These are phyloP conservation scores for Molorchus minor DNA, from an alignment of 2,888 invertebrate species.

Conservation along the genomic window DNA sequence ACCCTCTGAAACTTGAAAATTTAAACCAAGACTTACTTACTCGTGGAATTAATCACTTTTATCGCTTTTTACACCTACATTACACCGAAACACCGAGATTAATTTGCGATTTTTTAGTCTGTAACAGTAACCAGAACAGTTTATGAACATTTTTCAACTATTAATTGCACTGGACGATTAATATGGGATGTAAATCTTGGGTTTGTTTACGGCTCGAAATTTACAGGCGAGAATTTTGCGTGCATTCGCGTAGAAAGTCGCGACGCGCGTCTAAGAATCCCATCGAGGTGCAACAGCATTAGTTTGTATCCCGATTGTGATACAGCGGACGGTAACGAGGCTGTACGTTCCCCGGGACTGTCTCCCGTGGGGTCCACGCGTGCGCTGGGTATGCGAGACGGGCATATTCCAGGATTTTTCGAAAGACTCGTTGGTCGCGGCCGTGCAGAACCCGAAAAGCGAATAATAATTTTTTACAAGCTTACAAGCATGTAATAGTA, in stretches of 20 bases:
- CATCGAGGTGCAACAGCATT: neutral
- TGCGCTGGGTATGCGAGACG: constrained; percentile 30
- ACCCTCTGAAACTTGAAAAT: neutral
- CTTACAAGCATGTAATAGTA: no score
- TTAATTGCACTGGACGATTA: neutral
- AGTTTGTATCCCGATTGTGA: constrained; percentile 18
- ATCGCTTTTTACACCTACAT: constrained; percentile 1
- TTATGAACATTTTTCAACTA: constrained; percentile 2
- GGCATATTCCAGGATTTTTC: constrained; percentile 40
- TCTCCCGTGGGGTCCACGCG: constrained; percentile 40
- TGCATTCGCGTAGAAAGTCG: neutral
- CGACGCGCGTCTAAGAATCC: constrained; percentile 4
- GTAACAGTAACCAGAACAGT: neutral
- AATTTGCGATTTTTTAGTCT: constrained; percentile 2
- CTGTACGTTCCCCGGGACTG: constrained; percentile 41
- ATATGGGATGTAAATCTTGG: no score
- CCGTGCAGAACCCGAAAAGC: no score
- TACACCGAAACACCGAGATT: neutral
- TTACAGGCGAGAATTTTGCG: no score
- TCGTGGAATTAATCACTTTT: constrained; percentile 4
- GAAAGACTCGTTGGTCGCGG: constrained; percentile 15
- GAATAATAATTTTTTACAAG: no score
- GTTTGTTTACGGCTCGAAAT: no score
- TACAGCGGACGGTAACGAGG: constrained; percentile 29
- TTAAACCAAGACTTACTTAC: constrained; percentile 16